phyloP scores from a whole-genome alignment of 2,888 invertebrate genomes.

The Macrophya annulata region DNA sequence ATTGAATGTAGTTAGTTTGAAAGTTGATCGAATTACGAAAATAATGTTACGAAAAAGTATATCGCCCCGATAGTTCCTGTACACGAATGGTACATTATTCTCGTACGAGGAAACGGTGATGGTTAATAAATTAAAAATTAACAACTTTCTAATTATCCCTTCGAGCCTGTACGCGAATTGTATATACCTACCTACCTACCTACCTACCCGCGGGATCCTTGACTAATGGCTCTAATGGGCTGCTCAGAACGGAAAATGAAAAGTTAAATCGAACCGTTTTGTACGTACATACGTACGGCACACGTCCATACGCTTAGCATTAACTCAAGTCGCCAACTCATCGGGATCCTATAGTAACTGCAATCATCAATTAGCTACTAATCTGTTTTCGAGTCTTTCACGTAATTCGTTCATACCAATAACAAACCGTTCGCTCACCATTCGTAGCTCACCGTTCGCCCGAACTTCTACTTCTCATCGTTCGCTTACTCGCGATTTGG shows the following conservation, averaged over 20 bases:
- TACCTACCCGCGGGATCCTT: constrained; percentile 39
- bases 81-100: neutral
- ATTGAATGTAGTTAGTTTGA: neutral
- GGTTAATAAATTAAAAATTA: constrained; percentile 43
- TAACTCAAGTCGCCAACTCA: constrained; percentile 47
- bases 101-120: constrained; percentile 13
- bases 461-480: neutral
- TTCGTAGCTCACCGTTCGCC: neutral
- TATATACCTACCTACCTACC: constrained; percentile 22
- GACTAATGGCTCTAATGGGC: constrained; percentile 51
- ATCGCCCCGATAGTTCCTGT: neutral
- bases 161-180: constrained; percentile 42
- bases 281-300: constrained; percentile 7
- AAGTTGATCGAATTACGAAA: neutral
- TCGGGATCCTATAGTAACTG: constrained; percentile 39
- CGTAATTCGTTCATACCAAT: constrained; percentile 52
- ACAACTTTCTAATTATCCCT: constrained; percentile 48
- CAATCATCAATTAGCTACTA: constrained; percentile 57
- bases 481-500: constrained; percentile 6
- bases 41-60: neutral
- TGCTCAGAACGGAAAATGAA: constrained; percentile 28
- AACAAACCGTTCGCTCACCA: no score
- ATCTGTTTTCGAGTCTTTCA: constrained; percentile 58
- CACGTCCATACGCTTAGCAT: neutral
- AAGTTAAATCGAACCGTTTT: constrained; percentile 45